Conservation (phyloP, 2,888 invertebrate species). For the Latheticus oryzae region DNA sequence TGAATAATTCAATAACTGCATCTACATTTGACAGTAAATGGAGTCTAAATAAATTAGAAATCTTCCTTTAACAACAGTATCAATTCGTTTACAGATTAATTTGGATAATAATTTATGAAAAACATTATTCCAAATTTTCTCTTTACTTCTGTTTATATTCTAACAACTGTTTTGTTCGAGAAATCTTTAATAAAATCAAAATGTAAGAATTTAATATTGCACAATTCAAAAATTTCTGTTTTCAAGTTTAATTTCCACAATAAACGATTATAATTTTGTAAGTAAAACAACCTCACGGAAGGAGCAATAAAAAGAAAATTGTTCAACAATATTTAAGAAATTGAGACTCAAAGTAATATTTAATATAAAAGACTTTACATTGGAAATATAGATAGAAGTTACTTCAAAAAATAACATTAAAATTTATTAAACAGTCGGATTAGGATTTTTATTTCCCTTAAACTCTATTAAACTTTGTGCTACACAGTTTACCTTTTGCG, state of each 20-base stretch:
- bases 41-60: constrained; percentile 22
- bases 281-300: neutral
- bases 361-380: neutral
- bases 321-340: constrained; percentile 4
- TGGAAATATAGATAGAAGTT: constrained; percentile 6
- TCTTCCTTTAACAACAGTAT: neutral
- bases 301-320: constrained; percentile 6
- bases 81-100: too few species aligned
- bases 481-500: too few species aligned
- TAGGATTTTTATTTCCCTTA: too few species aligned
- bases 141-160: too few species aligned
- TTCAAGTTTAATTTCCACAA: neutral
- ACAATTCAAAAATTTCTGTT: constrained; percentile 1
- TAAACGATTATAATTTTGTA: constrained; percentile 6
- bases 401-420: too few species aligned
- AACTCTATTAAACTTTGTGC: too few species aligned
- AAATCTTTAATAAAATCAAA: too few species aligned
- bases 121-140: too few species aligned
- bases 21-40: constrained; percentile 30
- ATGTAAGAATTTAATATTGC: too few species aligned
- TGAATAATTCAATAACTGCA: constrained; percentile 30
- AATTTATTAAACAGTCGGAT: too few species aligned
- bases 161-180: too few species aligned
- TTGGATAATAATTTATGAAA: too few species aligned
- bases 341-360: constrained; percentile 11